Base-by-base conservation (phyloP, 2,888 invertebrate genomes). In the Caenorhabditis sp. region DNA sequence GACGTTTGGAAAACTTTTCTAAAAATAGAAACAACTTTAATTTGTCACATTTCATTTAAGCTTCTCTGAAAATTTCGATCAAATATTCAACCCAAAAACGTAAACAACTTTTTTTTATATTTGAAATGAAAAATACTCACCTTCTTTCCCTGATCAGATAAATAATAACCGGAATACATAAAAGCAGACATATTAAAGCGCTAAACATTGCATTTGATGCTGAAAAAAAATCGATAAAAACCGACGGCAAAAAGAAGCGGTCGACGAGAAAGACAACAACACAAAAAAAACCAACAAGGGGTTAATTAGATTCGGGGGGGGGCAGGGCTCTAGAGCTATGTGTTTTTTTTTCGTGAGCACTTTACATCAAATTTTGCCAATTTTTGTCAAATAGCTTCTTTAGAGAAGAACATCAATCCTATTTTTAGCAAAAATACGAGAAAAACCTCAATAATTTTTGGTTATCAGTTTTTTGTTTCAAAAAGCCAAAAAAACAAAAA, bases 401-500 rank as follows among this genome's bases (percentile, higher is more conserved):
- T 31, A 31, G 31, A 31, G 31, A 31, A 7, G 31, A 31, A 31
- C 31, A n/a, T n/a, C n/a, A n/a, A n/a, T n/a, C n/a, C n/a, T n/a
- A n/a, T n/a, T n/a, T n/a, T n/a, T n/a, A n/a, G n/a, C n/a, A n/a
- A 49, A 49, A 49, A 49, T 14, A 49, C 49, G 12, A 17, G 12
- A 14, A 49, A 49, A 49, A 49, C 12, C 14, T 17, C 49, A 49
- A 49, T 49, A 7, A 52, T 52, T 52, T 52, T 52, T 52, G 20
- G 52, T 23, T 20, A 52, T 21, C 20, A 52, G 23, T 52, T 52
- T 52, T 21, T n/a, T n/a, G n/a, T n/a, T n/a, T n/a, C n/a, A n/a
- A n/a, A n/a, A n/a, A n/a, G n/a, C n/a, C 31, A 31, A 31, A 31
- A 63, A 27, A 63, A 20, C 20, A 31, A n/a, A 21, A 63, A 63